Conservation (phyloP, 2,797 vertebrate species). For the Gallinago stenura region DNA sequence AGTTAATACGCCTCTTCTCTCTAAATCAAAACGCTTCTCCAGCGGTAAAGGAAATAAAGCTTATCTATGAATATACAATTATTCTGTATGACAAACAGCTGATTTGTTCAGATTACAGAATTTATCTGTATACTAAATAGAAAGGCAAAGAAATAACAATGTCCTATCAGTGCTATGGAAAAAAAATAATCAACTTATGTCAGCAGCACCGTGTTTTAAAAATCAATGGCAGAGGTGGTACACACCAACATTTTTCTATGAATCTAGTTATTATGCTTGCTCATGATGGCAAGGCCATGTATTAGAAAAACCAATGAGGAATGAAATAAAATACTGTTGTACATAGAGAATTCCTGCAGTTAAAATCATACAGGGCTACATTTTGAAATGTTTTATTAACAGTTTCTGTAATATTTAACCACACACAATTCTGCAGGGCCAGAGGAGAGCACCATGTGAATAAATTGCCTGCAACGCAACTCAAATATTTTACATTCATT, state of each 20-base stretch:
- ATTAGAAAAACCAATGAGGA: not conserved
- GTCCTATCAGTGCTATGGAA: not conserved
- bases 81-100: not conserved
- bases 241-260: not conserved
- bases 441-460: fast-evolving
- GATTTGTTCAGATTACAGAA: not conserved
- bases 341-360: not conserved
- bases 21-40: not conserved
- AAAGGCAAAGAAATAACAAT: not conserved
- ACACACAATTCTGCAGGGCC: not conserved
- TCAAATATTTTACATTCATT: not conserved
- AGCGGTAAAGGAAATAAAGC: not conserved
- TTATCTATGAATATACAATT: constrained; percentile 20
- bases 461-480: not conserved
- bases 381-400: not conserved
- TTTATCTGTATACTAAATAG: not conserved
- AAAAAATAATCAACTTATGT: not conserved
- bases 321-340: not conserved
- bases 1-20: not conserved
- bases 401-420: not conserved
- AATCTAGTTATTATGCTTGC: not conserved
- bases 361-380: not conserved
- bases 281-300: not conserved
- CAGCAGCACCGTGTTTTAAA: not conserved
- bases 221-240: not conserved